Conservation (phyloP, 2,797 vertebrate species). For the Neosilurus hyrtlii region DNA sequence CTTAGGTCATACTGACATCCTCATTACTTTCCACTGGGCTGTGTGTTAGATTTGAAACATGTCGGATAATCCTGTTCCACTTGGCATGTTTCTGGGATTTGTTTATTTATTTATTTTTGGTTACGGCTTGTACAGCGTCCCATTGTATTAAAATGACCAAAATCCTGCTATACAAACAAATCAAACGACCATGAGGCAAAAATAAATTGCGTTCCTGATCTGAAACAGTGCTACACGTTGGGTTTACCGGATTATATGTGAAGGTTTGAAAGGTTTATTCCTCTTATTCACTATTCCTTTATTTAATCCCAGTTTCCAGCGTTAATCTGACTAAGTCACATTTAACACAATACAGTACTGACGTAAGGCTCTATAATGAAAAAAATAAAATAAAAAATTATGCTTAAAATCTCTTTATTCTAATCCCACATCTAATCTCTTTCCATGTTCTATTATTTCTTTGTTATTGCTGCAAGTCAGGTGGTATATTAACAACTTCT, state of each 20-base stretch:
- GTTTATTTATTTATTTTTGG: neutral
- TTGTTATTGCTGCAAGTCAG: constrained; percentile 40
- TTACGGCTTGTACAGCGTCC: neutral
- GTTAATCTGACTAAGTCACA: constrained; percentile 43
- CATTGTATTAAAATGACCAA: neutral
- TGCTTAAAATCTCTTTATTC: constrained; percentile 38
- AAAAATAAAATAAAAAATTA: neutral
- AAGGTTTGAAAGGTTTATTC: constrained; percentile 35
- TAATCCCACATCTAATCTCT: constrained; percentile 41
- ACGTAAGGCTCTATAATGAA: neutral
- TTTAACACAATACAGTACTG: constrained; percentile 6
- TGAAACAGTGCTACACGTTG: neutral
- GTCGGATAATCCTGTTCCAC: neutral
- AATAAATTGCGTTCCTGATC: constrained; percentile 25
- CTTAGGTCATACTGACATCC: neutral
- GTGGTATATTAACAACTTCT: constrained; percentile 66
- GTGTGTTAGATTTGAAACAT: neutral
- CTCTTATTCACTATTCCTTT: neutral
- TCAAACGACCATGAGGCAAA: neutral
- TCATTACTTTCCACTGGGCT: constrained; percentile 1
- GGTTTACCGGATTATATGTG: constrained; percentile 27
- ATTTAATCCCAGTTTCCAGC: constrained; percentile 35
- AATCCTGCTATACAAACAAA: neutral
- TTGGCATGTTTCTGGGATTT: neutral
- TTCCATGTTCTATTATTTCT: constrained; percentile 24